Base-by-base conservation (phyloP, 2,113 vertebrate species). In the Tychaedon coryphoeus region DNA sequence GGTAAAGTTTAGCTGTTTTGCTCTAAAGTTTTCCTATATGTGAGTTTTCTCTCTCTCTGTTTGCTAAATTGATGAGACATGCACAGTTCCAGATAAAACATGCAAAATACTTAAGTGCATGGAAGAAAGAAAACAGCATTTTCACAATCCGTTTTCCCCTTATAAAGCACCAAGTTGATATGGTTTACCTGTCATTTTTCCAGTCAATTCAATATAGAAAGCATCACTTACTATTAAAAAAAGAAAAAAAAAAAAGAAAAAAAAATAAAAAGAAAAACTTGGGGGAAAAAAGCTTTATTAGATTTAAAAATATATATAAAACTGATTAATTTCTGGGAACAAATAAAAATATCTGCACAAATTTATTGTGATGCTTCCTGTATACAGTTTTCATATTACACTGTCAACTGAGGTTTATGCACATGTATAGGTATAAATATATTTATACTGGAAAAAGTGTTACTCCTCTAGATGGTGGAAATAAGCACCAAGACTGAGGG, bases 261-360 rank as follows among this genome's bases (percentile, higher is more conserved):
- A 26, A 64, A 3, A 8, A 56, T 13, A 8, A 5, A 4, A 47
- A 7, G 23, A 5, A 40, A 28, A 28, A 26, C 9, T 29, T 22
- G 1, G 10, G 23, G 5, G 8, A 5, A 6, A 5, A 5, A 45
- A 40, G 7, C 19, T 18, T 64, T 3, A 2, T 23, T 43, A 47
- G 7, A 23, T 77, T 18, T 8, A 20, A 15, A 28, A 7, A 53
- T 17, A 11, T 17, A 29, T 18, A 29, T 25, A 14, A 53, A 16
- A 10, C 11, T 9, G 7, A 38, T 57, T 77, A 2, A 29, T 67
- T 48, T 73, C 19, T 24, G 8, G 4, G 19, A 69, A 50, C 6
- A 56, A 47, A 36, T 43, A 36, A 53, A 90, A 56, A n/a, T 69
- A 60, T 10, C 18, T 72, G 13, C 19, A 53, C 14, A 38, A 18